Conservation (phyloP, 2,888 invertebrate genomes). For the Bedellia somnulentella region DNA sequence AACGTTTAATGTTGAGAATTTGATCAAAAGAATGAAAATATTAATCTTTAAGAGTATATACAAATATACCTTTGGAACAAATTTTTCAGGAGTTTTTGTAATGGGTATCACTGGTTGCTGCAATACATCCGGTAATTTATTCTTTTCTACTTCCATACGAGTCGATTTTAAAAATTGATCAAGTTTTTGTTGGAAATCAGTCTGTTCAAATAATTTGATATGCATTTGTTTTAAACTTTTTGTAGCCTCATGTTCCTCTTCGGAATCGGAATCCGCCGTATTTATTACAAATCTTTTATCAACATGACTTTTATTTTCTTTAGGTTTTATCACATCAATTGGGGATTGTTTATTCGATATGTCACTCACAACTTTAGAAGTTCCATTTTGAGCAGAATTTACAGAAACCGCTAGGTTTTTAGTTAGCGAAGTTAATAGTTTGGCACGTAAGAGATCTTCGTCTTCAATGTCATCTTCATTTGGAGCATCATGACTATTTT, state of each 20-base stretch:
- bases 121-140: constrained; percentile 25
- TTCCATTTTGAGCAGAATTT: not conserved
- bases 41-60: too few relatives aligned
- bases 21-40: too few relatives aligned
- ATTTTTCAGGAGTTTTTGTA: constrained; percentile 31
- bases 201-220: constrained; percentile 37
- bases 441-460: constrained; percentile 62
- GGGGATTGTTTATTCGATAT: too few relatives aligned
- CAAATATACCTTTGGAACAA: constrained; percentile 52
- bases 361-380: not conserved
- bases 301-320: constrained; percentile 17
- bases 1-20: constrained; percentile 2
- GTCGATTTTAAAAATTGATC: constrained; percentile 46
- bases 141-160: constrained; percentile 39
- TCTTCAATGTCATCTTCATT: constrained; percentile 58
- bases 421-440: constrained; percentile 60
- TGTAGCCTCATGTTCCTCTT: constrained; percentile 52
- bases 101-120: constrained; percentile 17
- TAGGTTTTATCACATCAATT: constrained; percentile 4
- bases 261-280: constrained; percentile 47
- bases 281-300: constrained; percentile 46
- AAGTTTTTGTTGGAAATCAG: constrained; percentile 45
- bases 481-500: constrained; percentile 5
- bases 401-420: constrained; percentile 48
- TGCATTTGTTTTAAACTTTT: constrained; percentile 56